Percentiles rank a stretch among this genome's conserved stretches.
Conservation (phyloP, 2,113 vertebrate species). For the Nothobranchius kuhntae region DNA sequence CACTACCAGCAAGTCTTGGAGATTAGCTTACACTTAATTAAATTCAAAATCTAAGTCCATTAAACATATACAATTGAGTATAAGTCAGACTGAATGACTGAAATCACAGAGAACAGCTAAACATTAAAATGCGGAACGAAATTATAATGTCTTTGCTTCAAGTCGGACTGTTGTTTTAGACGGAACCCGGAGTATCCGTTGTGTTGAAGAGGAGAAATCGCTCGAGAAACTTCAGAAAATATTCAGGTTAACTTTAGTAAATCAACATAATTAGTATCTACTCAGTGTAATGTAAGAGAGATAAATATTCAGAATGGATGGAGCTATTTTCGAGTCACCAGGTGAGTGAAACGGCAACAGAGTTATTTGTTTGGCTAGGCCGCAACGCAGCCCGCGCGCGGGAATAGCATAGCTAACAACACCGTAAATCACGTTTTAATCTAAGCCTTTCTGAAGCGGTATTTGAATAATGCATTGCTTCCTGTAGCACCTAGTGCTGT, state of each 20-base stretch:
- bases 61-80: too few relatives aligned
- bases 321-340: slow-evolving; percentile 24
- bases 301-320: slow-evolving; percentile 52
- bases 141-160: too few relatives aligned
- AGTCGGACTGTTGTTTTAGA: slow-evolving; percentile 52
- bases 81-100: too few relatives aligned
- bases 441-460: too few relatives aligned
- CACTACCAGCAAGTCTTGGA: too few relatives aligned
- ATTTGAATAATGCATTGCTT: too few relatives aligned
- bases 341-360: slow-evolving; percentile 33
- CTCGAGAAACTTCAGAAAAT: neutral
- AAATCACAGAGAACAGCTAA: too few relatives aligned
- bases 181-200: slow-evolving; percentile 43
- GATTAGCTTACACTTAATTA: too few relatives aligned
- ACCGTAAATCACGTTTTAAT: fast-evolving
- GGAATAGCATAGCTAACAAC: slow-evolving; percentile 48
- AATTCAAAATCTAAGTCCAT: too few relatives aligned
- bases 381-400: slow-evolving; percentile 63
- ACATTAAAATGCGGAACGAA: too few relatives aligned
- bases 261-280: neutral
- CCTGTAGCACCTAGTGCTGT: fast-evolving
- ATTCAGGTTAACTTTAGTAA: neutral
- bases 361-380: slow-evolving; percentile 55
- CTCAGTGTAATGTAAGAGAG: slow-evolving; percentile 32
- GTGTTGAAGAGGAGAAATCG: slow-evolving; percentile 63